Evolutionary conservation across 2,113 vertebrate species (phyloP).

Genomic region (Mustela lutreola): DNA sequence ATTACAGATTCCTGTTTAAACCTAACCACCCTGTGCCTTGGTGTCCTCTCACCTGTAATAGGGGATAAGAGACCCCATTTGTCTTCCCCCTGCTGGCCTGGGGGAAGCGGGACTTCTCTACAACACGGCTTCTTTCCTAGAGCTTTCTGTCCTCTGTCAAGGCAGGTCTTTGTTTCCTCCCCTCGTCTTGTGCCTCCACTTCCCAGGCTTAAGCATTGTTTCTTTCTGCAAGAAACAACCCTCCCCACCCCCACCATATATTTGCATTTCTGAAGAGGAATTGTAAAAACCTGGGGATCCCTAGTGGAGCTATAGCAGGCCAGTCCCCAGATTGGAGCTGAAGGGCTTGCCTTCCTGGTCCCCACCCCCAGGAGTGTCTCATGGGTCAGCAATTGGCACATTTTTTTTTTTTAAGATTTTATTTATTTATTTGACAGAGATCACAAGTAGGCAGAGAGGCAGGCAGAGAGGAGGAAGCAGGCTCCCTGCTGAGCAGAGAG

Average conservation of each 20-base stretch:
- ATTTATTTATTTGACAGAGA: no score
- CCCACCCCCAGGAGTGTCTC: background rate
- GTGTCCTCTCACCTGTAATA: background rate
- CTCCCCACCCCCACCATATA: background rate
- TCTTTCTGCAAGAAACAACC: background rate
- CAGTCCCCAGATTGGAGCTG: no score
- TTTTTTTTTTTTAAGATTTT: background rate
- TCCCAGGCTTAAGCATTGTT: background rate
- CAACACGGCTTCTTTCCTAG: background rate
- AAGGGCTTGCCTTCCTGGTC: background rate
- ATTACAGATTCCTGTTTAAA: background rate
- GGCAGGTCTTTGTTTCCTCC: background rate
- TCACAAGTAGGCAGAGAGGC: no score
- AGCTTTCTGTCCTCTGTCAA: background rate
- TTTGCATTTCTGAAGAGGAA: background rate
- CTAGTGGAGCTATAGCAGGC: background rate
- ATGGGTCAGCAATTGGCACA: background rate
- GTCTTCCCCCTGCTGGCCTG: background rate
- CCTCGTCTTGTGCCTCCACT: background rate
- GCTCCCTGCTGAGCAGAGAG: no score
- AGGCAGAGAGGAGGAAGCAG: no score
- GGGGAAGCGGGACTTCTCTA: background rate
- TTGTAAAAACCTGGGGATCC: background rate
- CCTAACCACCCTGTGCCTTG: fast-evolving
- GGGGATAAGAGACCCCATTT: background rate